Conservation (phyloP, 2,888 invertebrate species). For the Acleris laterana region DNA sequence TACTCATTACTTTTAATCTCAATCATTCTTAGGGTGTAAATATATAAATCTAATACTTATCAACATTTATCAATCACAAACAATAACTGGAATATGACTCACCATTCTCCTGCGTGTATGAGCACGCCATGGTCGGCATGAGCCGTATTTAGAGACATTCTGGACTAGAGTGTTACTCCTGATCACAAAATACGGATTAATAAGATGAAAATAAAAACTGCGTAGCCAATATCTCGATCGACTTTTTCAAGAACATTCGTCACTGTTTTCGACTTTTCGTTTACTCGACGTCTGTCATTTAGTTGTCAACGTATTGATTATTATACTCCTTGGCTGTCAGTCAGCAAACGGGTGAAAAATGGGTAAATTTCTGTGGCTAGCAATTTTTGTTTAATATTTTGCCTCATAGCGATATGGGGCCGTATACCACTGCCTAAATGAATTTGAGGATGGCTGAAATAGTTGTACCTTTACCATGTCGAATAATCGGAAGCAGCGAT, state of each 20-base stretch:
- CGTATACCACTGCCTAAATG: too few relatives aligned
- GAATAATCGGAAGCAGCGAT: too few relatives aligned
- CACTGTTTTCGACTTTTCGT: constrained; percentile 16
- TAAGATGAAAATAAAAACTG: constrained; percentile 20
- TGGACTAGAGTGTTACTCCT: constrained; percentile 23
- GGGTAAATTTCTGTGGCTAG: too few relatives aligned
- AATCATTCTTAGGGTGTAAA: not conserved
- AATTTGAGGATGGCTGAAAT: too few relatives aligned
- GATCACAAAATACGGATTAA: constrained; percentile 5
- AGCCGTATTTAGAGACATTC: constrained; percentile 97
- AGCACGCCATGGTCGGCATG: constrained; percentile 97
- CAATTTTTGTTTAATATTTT: too few relatives aligned
- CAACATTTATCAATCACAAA: constrained; percentile 42
- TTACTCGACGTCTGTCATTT: not conserved
- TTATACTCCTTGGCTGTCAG: too few relatives aligned
- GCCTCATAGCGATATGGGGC: too few relatives aligned
- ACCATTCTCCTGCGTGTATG: constrained; percentile 98
- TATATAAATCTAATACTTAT: constrained; percentile 15
- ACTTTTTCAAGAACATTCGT: constrained; percentile 37
- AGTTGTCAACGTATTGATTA: too few relatives aligned
- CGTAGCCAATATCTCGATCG: constrained; percentile 29
- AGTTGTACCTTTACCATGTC: too few relatives aligned
- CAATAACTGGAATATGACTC: constrained; percentile 74
- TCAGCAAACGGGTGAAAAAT: too few relatives aligned
- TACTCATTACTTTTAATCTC: too few relatives aligned